Conservation (phyloP, 2,888 invertebrate genomes). For the Leptarthrus brevirostris region DNA sequence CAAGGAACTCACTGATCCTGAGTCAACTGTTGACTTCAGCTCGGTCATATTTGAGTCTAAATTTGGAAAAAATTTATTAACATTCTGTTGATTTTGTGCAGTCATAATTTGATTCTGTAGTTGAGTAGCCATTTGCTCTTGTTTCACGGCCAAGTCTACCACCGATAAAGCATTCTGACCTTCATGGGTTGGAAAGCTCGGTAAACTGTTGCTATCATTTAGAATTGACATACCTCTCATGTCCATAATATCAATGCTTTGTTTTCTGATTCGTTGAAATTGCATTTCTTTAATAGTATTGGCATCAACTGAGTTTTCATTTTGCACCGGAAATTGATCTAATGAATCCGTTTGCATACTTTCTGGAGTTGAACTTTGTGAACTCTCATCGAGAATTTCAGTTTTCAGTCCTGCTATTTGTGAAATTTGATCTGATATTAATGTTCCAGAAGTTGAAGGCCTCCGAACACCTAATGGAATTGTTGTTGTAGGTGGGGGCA, state of each 20-base stretch:
- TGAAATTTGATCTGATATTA: conserved; percentile 70
- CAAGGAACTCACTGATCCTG: conserved; percentile 50
- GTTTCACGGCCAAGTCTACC: conserved; percentile 69
- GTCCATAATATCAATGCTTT: conserved; percentile 53
- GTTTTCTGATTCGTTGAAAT: conserved; percentile 58
- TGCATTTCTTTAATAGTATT: conserved; percentile 53
- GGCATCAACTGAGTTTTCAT: conserved; percentile 65
- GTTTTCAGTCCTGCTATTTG: conserved; percentile 73
- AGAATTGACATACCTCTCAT: conserved; percentile 57
- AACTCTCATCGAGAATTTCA: conserved; percentile 78
- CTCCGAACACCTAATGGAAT: conserved; percentile 74
- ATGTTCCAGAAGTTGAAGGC: conserved; percentile 71
- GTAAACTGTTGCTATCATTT: conserved; percentile 62
- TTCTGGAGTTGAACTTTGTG: conserved; percentile 67
- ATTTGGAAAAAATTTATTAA: conserved; percentile 71
- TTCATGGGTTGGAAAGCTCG: conserved; percentile 60
- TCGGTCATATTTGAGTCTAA: conserved; percentile 65
- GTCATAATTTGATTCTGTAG: conserved; percentile 57
- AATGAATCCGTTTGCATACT: conserved; percentile 66
- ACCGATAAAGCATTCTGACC: conserved; percentile 54
- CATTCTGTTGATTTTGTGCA: conserved; percentile 69
- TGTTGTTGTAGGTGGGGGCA: conserved; percentile 75
- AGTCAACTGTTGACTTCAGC: conserved; percentile 53
- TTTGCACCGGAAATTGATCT: conserved; percentile 60
- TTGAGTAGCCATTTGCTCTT: conserved; percentile 70